phyloP scores from a whole-genome alignment of 1,140 invertebrate species.

The Drosophila micromelanica region DNA sequence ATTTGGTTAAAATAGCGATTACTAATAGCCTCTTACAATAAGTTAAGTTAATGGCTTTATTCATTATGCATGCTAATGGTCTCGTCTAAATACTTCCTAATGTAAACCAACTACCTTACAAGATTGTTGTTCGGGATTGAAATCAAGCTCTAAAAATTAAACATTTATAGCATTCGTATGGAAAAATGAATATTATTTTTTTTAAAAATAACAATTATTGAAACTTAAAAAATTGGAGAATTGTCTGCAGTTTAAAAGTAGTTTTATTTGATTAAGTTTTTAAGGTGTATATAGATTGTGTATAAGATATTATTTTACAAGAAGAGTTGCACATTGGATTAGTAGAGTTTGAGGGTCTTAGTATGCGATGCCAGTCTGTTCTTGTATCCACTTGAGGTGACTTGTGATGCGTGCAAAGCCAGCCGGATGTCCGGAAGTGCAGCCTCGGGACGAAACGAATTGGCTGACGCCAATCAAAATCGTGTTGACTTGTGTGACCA shows the following conservation, averaged over 20 bases:
- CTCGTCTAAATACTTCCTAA: too few species aligned
- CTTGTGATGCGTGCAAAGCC: conserved; percentile 54
- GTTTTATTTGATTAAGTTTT: conserved; percentile 5
- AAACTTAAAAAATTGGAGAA: too few species aligned
- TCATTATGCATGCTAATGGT: conserved; percentile 16
- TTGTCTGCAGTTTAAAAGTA: neutral
- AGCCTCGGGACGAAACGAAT: conserved; percentile 45
- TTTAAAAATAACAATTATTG: too few species aligned
- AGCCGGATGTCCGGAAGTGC: conserved; percentile 53
- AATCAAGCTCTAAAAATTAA: too few species aligned
- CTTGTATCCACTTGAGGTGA: conserved; percentile 50
- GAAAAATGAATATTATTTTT: too few species aligned
- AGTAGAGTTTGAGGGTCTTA: conserved; percentile 13
- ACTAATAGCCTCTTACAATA: neutral
- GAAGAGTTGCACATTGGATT: neutral
- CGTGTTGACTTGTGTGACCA: conserved; percentile 36
- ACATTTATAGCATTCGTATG: too few species aligned
- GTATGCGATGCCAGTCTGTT: conserved; percentile 44
- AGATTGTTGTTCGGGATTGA: too few species aligned
- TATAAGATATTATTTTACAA: neutral
- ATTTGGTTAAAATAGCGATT: neutral
- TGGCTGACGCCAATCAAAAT: conserved; percentile 49
- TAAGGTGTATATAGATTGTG: neutral
- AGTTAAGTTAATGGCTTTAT: neutral
- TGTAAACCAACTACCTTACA: too few species aligned